Evolutionary conservation across 2,797 vertebrate species (phyloP), one percentile per base, ranked within the genome.

Genomic region (Premnoplex brunnescens): DNA sequence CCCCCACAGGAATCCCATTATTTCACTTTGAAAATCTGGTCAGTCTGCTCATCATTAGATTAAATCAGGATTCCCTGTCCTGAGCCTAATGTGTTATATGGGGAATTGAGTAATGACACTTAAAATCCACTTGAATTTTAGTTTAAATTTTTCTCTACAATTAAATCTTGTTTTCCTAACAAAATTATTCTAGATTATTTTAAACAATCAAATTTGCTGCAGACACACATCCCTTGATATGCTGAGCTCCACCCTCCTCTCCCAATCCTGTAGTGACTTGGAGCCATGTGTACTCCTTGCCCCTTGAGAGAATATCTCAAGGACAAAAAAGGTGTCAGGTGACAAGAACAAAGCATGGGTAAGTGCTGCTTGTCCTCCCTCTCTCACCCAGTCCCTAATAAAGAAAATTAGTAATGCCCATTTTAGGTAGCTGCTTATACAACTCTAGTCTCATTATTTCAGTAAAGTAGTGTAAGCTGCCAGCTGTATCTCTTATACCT

Each of bases 51-150:
- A 84, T 91, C n/a, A 7, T 95, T 88, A 92, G 23, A 49, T 93
- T 91, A 95, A 95, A 97, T 94, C 82, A 95, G 85, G 79, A 93
- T 96, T 95, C 84, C 72, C 71, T 91, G 73, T 84, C 67, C 89
- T 94, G 5, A 85, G 71, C 81, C n/a, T 92, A 91, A 85, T 67
- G 20, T 68, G 41, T 93, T 94, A 73, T 64, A 36, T 34, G 55
- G 67, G 88, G 71, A 94, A 95, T 93, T 94, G 95, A 80, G 71
- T 80, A 92, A 88, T 71, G 81, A 81, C 5, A 6, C 62, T 90
- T 90, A 87, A 95, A 97, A 90, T 94, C 85, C 74, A 19, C 81
- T 94, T 71, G 68, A 90, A 93, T 92, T 96, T 96, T 69, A 74
- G 46, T 94, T 93, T 88, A 90, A 96, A 95, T 96, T 85, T 62